Base-by-base conservation (phyloP, 2,113 vertebrate genomes). In the Stigmatopora nigra region DNA sequence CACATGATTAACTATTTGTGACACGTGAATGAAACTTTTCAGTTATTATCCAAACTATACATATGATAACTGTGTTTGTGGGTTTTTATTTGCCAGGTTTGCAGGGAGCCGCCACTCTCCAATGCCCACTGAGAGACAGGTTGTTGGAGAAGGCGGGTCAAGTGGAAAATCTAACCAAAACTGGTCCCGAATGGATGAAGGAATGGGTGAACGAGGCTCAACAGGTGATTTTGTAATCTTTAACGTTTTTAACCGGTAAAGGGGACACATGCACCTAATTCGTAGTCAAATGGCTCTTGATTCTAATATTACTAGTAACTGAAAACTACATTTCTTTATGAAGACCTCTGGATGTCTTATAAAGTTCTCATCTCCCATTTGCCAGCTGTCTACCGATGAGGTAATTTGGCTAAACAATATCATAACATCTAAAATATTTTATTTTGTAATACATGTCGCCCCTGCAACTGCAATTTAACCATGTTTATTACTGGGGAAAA, bases 111-210 rank as follows among this genome's bases (percentile, higher is more conserved):
- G 93, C 63, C 92, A 96, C 80, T 97, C 97, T 58, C 94, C 96
- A 0, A 92, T 95, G 70, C 94, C 94, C 45, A 84, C 92, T 0
- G 95, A 98, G 83, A 90, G 95, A 69, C 93, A 94, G 79, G 92
- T 89, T 77, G 93, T 87, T 0, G 91, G 92, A 61, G 96, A 97
- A 31, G 79, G 90, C 0, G 84, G 90, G 2, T 88, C 91, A 66
- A 91, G 95, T 1, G 90, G 94, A 25, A 97, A 97, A 71, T 92
- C 94, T 62, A 92, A 93, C 5, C 91, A 94, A 52, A 94, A 90
- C 81, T 96, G 96, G 95, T 93, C 93, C 11, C 91, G 93, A 68
- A 93, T 92, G 71, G 95, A 98, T 71, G 95, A 97, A 19, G 83
- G 84, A 47, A 82, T 82, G 49, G 53, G 17, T 1, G 89, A 89